A percentile compares a stretch with the other conserved stretches of the same genome.
Conservation (phyloP, 2,797 vertebrate genomes). For the Galaxias olidus region DNA sequence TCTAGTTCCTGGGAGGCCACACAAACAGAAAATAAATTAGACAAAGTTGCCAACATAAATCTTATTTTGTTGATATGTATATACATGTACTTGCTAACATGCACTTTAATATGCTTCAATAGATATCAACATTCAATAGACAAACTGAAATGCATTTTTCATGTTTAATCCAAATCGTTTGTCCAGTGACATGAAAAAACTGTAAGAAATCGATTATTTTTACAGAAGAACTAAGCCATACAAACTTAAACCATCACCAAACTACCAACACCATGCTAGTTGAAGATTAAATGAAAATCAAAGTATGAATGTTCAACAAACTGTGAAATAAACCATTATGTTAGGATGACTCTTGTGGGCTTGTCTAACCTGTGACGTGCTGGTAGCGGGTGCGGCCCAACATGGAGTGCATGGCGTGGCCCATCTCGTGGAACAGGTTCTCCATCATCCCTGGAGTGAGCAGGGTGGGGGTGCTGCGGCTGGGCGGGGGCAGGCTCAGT, state of each 20-base stretch:
- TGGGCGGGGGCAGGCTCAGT: conserved; percentile 79
- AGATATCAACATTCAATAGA: no score
- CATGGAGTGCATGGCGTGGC: conserved; percentile 91
- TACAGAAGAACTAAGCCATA: no score
- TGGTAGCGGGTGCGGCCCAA: conserved; percentile 85
- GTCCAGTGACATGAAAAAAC: no score
- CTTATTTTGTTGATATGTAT: no score
- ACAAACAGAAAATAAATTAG: not conserved
- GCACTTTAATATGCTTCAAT: no score
- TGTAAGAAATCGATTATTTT: no score
- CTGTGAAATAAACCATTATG: not conserved
- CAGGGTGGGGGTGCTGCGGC: conserved; percentile 67
- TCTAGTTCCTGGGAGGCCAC: conserved; percentile 75
- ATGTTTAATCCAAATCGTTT: no score
- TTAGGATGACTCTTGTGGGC: not conserved
- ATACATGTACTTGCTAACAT: no score
- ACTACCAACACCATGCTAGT: no score
- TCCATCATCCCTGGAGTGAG: conserved; percentile 88
- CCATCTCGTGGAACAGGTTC: conserved; percentile 91
- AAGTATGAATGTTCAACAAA: not conserved
- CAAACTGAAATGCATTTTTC: no score
- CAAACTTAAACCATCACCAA: conserved; percentile 52
- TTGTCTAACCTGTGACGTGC: conserved; percentile 79
- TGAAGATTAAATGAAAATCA: no score
- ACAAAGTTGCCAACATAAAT: not conserved